Base-by-base conservation (phyloP, 64 coral and sea anemone species). In the Actinia equina region DNA sequence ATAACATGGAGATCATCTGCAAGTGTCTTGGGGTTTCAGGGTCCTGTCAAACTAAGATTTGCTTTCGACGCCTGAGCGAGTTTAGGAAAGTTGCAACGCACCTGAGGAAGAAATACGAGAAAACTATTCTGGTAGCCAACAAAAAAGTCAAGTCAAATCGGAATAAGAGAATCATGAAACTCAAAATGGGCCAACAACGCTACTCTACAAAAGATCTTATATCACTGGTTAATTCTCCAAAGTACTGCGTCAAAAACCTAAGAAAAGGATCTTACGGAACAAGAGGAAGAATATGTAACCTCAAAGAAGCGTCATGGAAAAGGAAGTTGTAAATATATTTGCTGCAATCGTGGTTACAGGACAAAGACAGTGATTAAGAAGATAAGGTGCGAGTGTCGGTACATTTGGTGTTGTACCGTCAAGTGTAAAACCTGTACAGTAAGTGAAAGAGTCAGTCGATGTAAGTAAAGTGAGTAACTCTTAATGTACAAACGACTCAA, bases 11-110 rank as follows among this genome's bases (percentile, higher is more conserved):
- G 22, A 57, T 85, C n/a, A 14, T 88, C 41, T 96, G 94, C 80
- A 76, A 90, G 77, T 96, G 94, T 77, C 94, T 93, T 10, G 94
- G 94, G 6, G 91, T 96, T 11, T 96, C 94, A 1, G 94, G 94
- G 6, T 57, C 79, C 44, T 96, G 94, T 60, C 53, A 74, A 67
- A 88, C 79, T 1, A 90, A 93, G 77, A 93, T 88, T 4, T 96
- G 94, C 81, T 93, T 93, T 46, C 69, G 94, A 37, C 88, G 94
- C 37, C 60, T 96, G 43, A 91, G 91, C 13, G 85, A 96, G 2
- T 96, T 96, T 59, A 53, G 81, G 71, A 63, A 81, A 27, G 87
- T 96, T 3, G 94, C 88, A 6, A 80, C 44, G 10, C 71, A 85
- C 49, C 71, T 96, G 8, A 87, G 78, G 26, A 93, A 76, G 52